These are phyloP conservation scores for Melinaea marsaeus DNA, from an alignment of 2,888 invertebrate genomes.

Conservation along the genomic window DNA sequence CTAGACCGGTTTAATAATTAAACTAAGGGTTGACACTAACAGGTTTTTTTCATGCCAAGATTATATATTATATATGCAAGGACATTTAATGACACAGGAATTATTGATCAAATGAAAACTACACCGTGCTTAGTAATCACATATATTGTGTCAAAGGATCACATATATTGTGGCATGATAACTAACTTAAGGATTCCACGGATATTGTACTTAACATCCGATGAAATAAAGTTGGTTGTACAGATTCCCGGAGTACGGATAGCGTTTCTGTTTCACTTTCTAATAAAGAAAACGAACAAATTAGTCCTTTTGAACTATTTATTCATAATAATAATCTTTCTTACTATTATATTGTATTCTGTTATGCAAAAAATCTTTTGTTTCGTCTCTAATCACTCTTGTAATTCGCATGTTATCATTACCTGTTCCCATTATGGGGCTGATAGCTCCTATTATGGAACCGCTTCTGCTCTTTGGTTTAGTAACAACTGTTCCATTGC, in stretches of 20 bases:
- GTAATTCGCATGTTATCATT: slow-evolving; percentile 11
- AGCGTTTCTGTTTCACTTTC: slow-evolving; percentile 53
- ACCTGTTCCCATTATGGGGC: slow-evolving; percentile 76
- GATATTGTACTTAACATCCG: slow-evolving; percentile 72
- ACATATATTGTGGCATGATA: slow-evolving; percentile 1
- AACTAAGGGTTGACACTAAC: too few species aligned
- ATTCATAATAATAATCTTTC: neutral
- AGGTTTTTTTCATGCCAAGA: too few species aligned
- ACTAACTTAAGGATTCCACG: slow-evolving; percentile 61
- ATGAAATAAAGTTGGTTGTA: slow-evolving; percentile 53
- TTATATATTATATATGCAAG: too few species aligned
- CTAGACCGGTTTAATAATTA: too few species aligned
- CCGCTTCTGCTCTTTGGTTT: slow-evolving; percentile 74
- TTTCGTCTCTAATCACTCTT: too few species aligned
- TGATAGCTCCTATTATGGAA: slow-evolving; percentile 73
- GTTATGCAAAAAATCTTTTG: neutral
- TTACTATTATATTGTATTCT: neutral
- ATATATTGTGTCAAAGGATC: too few species aligned
- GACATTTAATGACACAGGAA: too few species aligned
- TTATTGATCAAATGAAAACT: too few species aligned
- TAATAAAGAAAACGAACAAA: slow-evolving; percentile 35
- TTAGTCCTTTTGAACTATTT: neutral
- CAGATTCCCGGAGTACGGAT: slow-evolving; percentile 43
- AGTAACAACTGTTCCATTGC: slow-evolving; percentile 51
- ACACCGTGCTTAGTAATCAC: neutral